These are phyloP conservation scores for Pardalotus punctatus DNA, from an alignment of 2,113 vertebrate species.

Conservation along the genomic window DNA sequence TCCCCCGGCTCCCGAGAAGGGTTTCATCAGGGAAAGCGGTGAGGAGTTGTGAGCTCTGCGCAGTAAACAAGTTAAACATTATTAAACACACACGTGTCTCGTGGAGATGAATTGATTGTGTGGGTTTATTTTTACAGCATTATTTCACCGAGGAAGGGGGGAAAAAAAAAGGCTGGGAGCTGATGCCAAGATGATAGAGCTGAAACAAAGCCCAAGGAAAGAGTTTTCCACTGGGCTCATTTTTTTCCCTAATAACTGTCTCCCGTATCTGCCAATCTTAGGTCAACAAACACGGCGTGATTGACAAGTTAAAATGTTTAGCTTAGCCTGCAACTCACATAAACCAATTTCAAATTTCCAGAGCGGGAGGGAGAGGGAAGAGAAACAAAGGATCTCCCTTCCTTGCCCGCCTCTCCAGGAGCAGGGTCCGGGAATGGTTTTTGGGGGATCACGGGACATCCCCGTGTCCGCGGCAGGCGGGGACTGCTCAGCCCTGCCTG, in stretches of 20 bases:
- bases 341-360: constrained; percentile 76
- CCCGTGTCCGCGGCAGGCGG: neutral
- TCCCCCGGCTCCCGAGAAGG: neutral
- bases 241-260: constrained; percentile 79
- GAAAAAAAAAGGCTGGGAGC: constrained; percentile 34
- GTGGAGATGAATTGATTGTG: constrained; percentile 71
- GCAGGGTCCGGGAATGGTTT: neutral
- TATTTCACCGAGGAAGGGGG: constrained; percentile 71
- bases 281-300: constrained; percentile 87
- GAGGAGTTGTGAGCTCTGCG: constrained; percentile 71
- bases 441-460: neutral
- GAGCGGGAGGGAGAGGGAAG: constrained; percentile 65
- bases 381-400: constrained; percentile 66
- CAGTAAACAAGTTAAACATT: constrained; percentile 83
- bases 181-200: constrained; percentile 82
- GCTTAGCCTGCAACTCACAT: constrained; percentile 71
- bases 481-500: neutral
- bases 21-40: neutral
- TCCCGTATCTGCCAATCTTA: constrained; percentile 83
- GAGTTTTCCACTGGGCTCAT: constrained; percentile 73
- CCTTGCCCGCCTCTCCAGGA: neutral
- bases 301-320: constrained; percentile 86
- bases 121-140: constrained; percentile 89
- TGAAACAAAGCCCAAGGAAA: constrained; percentile 77
- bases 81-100: constrained; percentile 82